phyloP scores from a whole-genome alignment of 2,113 vertebrate genomes.

The Oreotrochilus melanogaster region DNA sequence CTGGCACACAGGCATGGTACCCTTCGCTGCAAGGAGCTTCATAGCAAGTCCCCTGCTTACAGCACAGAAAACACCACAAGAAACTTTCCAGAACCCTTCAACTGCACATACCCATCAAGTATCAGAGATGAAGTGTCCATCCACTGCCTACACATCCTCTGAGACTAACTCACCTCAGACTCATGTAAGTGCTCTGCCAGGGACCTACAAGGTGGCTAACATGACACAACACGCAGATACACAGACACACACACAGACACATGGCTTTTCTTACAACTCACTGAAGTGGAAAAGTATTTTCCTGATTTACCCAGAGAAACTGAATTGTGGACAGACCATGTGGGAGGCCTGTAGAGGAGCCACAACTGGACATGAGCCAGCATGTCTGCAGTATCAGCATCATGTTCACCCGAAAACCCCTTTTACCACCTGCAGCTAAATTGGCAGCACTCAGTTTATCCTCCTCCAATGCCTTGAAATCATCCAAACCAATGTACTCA shows the following conservation, averaged over 20 bases:
- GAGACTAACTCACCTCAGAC: background rate
- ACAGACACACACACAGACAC: background rate
- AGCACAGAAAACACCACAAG: background rate
- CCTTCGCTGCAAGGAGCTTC: background rate
- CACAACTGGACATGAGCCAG: background rate
- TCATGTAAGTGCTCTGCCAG: background rate
- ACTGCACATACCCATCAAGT: fast-evolving
- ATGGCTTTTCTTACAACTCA: fast-evolving
- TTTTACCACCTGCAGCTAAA: background rate
- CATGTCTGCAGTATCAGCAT: fast-evolving
- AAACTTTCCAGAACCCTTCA: background rate
- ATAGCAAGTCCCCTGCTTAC: background rate
- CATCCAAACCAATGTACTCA: background rate
- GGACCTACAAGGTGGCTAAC: fast-evolving
- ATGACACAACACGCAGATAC: background rate
- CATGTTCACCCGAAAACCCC: background rate
- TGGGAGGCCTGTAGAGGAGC: background rate
- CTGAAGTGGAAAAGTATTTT: background rate
- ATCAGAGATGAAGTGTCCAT: background rate
- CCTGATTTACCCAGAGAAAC: background rate
- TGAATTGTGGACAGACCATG: background rate
- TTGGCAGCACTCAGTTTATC: background rate
- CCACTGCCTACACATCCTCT: background rate
- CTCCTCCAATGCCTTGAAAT: background rate
- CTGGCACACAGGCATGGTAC: background rate